Evolutionary conservation across 92 coral and sea anemone species (phyloP).

Genomic region (Epizoanthus rinbou): DNA sequence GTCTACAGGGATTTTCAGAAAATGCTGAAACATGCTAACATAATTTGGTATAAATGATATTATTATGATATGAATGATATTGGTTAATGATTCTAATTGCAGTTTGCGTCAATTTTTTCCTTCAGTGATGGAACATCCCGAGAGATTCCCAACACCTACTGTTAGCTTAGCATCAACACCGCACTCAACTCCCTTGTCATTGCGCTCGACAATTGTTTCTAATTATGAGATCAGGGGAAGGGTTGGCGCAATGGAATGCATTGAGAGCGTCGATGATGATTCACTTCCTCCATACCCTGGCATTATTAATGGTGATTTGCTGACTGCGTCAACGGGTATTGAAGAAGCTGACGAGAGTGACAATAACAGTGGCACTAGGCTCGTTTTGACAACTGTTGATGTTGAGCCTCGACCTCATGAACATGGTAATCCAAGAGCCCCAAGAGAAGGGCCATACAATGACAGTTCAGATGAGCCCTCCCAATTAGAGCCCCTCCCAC

Average conservation of each 20-base stretch:
- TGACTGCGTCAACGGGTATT: not conserved
- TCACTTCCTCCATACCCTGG: slow-evolving; percentile 41
- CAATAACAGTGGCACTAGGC: no score
- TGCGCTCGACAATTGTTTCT: not conserved
- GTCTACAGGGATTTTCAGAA: no score
- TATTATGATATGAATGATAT: no score
- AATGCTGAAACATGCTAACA: no score
- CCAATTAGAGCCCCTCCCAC: not conserved
- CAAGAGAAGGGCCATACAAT: not conserved
- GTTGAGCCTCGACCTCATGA: not conserved
- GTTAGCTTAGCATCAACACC: slow-evolving; percentile 28
- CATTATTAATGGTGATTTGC: slow-evolving; percentile 22
- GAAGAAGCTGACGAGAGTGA: not conserved
- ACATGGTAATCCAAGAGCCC: not conserved
- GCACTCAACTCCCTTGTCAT: slow-evolving; percentile 31
- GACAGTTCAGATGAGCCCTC: not conserved
- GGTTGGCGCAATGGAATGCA: slow-evolving; percentile 6
- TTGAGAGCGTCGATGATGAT: slow-evolving; percentile 32
- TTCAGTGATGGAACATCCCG: slow-evolving; percentile 80
- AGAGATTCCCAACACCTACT: slow-evolving; percentile 71
- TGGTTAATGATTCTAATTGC: no score
- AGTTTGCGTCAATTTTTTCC: not conserved
- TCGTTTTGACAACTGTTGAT: not conserved
- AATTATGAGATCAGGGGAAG: not conserved
- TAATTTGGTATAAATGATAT: no score